phyloP scores from a whole-genome alignment of 2,113 vertebrate species.

The Sciurus niger region DNA sequence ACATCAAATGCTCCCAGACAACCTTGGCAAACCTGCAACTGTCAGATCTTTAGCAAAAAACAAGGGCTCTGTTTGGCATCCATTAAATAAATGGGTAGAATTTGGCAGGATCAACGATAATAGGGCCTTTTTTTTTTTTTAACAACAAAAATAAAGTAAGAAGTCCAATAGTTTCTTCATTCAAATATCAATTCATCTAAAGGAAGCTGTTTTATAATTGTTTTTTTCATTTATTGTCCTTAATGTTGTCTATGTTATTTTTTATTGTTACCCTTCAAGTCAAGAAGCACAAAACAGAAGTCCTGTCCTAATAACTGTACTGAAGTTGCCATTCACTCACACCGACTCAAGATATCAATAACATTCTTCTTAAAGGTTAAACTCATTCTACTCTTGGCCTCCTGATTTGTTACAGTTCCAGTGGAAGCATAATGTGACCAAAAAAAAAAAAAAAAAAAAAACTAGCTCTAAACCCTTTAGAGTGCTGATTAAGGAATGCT shows the following conservation, averaged over 20 bases:
- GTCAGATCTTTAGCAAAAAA: slow-evolving; percentile 56
- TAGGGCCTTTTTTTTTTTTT: background rate
- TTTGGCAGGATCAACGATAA: slow-evolving; percentile 24
- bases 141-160: background rate
- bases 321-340: slow-evolving; percentile 16
- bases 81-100: slow-evolving; percentile 34
- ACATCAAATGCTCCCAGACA: slow-evolving; percentile 46
- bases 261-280: slow-evolving; percentile 42
- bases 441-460: slow-evolving; percentile 59
- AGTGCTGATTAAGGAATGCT: slow-evolving; percentile 79
- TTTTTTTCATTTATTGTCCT: background rate
- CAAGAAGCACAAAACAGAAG: slow-evolving; percentile 39
- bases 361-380: slow-evolving; percentile 63
- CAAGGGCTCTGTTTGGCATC: slow-evolving; percentile 35
- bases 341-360: slow-evolving; percentile 56
- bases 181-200: background rate
- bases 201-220: background rate
- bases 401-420: slow-evolving; percentile 36
- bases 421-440: slow-evolving; percentile 60
- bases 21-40: slow-evolving; percentile 54
- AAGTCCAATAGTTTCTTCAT: background rate
- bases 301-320: slow-evolving; percentile 67
- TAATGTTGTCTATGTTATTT: slow-evolving; percentile 53
- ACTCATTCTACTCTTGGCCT: slow-evolving; percentile 49
- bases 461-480: background rate